These are phyloP conservation scores for Notocelia uddmanniana DNA, from an alignment of 2,888 invertebrate genomes.

Conservation along the genomic window DNA sequence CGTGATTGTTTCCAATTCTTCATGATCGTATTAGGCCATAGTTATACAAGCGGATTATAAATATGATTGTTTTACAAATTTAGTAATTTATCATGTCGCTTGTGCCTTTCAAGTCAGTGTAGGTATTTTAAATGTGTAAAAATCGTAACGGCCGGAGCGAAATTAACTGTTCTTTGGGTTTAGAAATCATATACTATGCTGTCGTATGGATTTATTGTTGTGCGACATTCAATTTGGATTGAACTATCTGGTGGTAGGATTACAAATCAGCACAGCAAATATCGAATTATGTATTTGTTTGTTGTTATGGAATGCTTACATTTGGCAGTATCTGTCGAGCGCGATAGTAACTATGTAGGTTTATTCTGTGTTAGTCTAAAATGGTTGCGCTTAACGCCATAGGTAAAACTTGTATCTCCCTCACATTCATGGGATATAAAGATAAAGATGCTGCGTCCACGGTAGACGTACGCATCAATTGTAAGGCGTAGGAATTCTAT, in stretches of 20 bases:
- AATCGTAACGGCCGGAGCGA: neutral
- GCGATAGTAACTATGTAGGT: neutral
- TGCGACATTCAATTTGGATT: neutral
- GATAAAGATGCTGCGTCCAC: neutral
- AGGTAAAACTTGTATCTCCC: neutral
- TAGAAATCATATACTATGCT: too few species aligned
- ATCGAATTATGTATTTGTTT: too few species aligned
- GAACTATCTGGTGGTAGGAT: neutral
- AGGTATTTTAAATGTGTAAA: neutral
- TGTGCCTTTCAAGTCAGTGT: slow-evolving; percentile 3
- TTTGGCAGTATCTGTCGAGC: neutral
- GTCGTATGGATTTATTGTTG: neutral
- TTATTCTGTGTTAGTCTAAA: neutral
- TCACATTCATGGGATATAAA: too few species aligned
- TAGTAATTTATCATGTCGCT: neutral
- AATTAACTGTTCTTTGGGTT: too few species aligned
- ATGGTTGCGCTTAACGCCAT: neutral
- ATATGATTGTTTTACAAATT: neutral
- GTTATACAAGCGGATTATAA: neutral
- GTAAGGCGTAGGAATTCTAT: neutral
- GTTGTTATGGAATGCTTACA: too few species aligned
- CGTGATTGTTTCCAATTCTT: neutral
- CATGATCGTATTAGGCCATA: neutral
- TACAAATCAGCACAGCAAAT: neutral
- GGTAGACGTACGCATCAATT: neutral